phyloP scores from a whole-genome alignment of 2,888 invertebrate species.

The Zygogramma bicolorata region DNA sequence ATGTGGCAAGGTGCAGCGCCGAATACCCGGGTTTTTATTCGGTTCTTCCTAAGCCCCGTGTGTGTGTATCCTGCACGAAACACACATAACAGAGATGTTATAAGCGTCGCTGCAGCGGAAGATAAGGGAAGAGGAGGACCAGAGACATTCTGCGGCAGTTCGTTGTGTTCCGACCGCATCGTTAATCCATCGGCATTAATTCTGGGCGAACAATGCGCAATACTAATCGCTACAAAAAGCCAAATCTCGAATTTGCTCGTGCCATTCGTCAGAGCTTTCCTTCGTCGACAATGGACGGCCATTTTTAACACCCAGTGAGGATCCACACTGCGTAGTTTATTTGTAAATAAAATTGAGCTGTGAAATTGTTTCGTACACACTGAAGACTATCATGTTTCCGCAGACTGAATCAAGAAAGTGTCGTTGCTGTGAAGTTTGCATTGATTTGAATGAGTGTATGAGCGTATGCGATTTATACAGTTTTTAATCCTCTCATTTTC shows the following conservation, averaged over 20 bases:
- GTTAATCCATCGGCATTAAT: slow-evolving; percentile 54
- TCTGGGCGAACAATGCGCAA: slow-evolving; percentile 48
- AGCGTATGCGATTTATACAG: no score
- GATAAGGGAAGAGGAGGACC: slow-evolving; percentile 16
- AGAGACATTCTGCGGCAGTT: slow-evolving; percentile 39
- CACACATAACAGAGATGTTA: slow-evolving; percentile 8
- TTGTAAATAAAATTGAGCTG: not conserved
- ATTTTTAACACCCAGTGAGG: not conserved
- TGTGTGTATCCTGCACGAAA: slow-evolving; percentile 4
- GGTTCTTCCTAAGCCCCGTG: slow-evolving; percentile 5
- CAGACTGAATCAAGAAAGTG: not conserved
- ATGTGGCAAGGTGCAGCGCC: not conserved
- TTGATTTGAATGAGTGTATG: no score
- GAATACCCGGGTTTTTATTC: not conserved
- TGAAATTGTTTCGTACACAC: not conserved
- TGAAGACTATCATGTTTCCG: not conserved
- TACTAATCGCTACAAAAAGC: slow-evolving; percentile 53
- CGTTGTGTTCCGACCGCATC: slow-evolving; percentile 48
- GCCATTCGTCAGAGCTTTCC: slow-evolving; percentile 46
- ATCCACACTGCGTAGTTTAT: not conserved
- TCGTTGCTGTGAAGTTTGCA: no score
- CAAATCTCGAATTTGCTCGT: slow-evolving; percentile 45
- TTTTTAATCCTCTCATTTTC: no score
- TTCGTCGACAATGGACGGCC: slow-evolving; percentile 18
- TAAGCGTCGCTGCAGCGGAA: slow-evolving; percentile 12